phyloP scores from a whole-genome alignment of 1,140 invertebrate genomes.

The Lineus longissimus region DNA sequence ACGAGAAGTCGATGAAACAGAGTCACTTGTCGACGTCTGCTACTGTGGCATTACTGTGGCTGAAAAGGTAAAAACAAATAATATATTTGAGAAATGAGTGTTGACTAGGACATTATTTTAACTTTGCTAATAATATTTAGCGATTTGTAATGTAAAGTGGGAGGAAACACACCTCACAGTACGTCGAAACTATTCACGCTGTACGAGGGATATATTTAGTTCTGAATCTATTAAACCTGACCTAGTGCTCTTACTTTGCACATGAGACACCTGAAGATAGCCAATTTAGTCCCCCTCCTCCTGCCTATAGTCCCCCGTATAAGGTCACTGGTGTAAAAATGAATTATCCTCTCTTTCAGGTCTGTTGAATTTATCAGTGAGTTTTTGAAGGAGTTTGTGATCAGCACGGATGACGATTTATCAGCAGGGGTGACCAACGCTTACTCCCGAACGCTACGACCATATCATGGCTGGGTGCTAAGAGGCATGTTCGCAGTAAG shows the following conservation, averaged over 20 bases:
- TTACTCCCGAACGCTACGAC: conserved; percentile 45
- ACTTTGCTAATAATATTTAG: no score
- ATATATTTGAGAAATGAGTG: background rate
- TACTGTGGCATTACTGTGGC: conserved; percentile 49
- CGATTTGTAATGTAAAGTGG: no score
- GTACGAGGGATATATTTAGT: no score
- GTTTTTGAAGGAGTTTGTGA: conserved; percentile 36
- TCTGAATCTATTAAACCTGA: no score
- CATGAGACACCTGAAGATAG: no score
- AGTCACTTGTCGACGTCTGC: conserved; percentile 44
- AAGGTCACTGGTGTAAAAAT: no score
- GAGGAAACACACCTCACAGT: no score
- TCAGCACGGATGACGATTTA: conserved; percentile 35
- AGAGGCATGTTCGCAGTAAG: conserved; percentile 51
- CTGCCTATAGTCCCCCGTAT: no score
- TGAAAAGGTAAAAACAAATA: conserved; percentile 43
- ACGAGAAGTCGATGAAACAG: conserved; percentile 39
- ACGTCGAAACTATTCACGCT: no score
- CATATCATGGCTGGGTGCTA: conserved; percentile 52
- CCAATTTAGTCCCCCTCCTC: no score
- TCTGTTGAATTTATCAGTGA: conserved; percentile 47
- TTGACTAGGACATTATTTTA: background rate
- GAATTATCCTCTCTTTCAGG: conserved; percentile 26
- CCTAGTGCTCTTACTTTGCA: no score
- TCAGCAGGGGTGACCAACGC: conserved; percentile 34